Evolutionary conservation across 2,113 vertebrate genomes (phyloP).

Genomic region (Arothron firmamentum): DNA sequence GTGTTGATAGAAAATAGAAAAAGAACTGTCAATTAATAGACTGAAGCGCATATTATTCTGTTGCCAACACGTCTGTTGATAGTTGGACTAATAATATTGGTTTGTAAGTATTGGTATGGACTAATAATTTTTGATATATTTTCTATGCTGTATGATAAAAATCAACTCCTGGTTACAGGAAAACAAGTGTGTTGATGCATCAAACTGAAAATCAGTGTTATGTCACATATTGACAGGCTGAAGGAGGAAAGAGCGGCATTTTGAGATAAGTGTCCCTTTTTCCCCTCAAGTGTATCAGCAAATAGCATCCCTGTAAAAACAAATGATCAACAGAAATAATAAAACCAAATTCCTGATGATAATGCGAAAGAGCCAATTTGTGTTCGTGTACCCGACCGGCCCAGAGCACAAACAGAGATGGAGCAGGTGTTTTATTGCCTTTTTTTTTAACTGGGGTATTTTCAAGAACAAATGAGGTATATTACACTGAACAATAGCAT

Average conservation of each 20-base stretch:
- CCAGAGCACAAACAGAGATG: slow-evolving; percentile 2
- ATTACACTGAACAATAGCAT: neutral
- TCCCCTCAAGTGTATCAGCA: neutral
- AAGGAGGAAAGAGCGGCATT: neutral
- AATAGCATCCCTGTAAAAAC: slow-evolving; percentile 7
- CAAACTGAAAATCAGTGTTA: neutral
- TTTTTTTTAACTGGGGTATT: slow-evolving; percentile 31
- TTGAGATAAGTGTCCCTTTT: slow-evolving; percentile 3
- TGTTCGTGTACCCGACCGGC: slow-evolving; percentile 11
- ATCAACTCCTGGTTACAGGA: neutral
- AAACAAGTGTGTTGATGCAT: neutral
- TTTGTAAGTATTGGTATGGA: no score
- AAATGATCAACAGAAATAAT: slow-evolving; percentile 3
- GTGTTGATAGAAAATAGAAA: no score
- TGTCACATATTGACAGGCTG: neutral
- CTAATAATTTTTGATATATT: no score
- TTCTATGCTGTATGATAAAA: no score
- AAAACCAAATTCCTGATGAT: neutral
- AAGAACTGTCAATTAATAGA: no score
- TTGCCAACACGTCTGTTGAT: no score
- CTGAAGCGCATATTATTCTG: no score
- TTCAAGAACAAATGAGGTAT: slow-evolving; percentile 16
- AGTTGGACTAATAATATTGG: no score
- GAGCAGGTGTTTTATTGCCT: slow-evolving; percentile 37
- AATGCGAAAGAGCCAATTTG: slow-evolving; percentile 1